Base-by-base conservation (phyloP, 2,888 invertebrate species). In the Gasteruption jaculator region DNA sequence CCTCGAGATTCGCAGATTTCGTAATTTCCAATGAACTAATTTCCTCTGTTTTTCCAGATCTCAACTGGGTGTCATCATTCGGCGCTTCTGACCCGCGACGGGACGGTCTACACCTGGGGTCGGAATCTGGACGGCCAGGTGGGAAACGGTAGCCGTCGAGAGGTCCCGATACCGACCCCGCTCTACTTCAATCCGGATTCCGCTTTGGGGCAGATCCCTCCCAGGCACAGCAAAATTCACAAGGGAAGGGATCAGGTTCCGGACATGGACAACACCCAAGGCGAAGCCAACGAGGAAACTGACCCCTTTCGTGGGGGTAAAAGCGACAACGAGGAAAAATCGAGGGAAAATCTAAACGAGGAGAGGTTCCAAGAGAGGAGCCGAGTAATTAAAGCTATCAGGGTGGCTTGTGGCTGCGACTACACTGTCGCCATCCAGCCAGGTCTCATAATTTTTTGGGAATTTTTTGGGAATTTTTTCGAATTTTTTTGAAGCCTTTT, bases 111-210 rank as follows among this genome's bases (percentile, higher is more conserved):
- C 57, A 79, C 84, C 0, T 93, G 92, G 90, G 93, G 94, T 2
- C 80, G 89, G 48, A 92, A 91, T 71, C 79, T 90, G 47, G 92
- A 94, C 63, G 91, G 92, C 22, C 94, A 94, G 66, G 73, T 94
- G 38, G 91, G 91, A 14, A 82, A 81, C 41, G 85, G 86, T 3
- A 80, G 80, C 45, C 74, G 81, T 45, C 78, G 76, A 48, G 77
- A 80, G 55, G 72, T 81, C 3, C 51, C 62, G n/a, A 71, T 75
- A 52, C 81, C 81, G 1, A 78, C 77, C 0, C 74, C 77, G 40
- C 72, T 80, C 3, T 72, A 70, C 50, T 70, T 76, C 27, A 71
- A 72, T 36, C 68, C 70, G 2, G 71, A 73, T 4, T 60, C 60
- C 6, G 54, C 62, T 7, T 50, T 62, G 5, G 57, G 58, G 2